Percentiles rank a stretch among this genome's conserved stretches.
phyloP scores from a whole-genome alignment of 2,888 invertebrate species.

The Galerucella nymphaeae region DNA sequence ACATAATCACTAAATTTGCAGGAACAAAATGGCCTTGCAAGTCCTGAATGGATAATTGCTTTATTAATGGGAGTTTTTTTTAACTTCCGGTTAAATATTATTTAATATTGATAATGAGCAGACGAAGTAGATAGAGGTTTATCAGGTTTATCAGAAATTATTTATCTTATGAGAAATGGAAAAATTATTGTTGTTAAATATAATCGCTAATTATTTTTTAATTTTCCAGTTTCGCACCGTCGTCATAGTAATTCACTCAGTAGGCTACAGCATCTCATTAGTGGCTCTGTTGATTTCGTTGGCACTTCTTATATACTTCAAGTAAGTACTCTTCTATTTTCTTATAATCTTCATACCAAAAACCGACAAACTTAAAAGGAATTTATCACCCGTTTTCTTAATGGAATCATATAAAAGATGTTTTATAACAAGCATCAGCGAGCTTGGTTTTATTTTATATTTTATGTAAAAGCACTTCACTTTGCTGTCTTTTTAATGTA shows the following conservation, averaged over 20 bases:
- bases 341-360: neutral
- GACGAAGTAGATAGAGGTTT: no score
- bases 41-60: no score
- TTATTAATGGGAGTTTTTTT: no score
- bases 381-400: neutral
- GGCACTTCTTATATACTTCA: slow-evolving; percentile 85
- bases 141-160: no score
- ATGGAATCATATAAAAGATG: neutral
- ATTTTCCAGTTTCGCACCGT: slow-evolving; percentile 75
- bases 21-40: neutral
- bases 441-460: no score
- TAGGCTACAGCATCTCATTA: slow-evolving; percentile 88
- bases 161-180: no score
- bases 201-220: slow-evolving; percentile 9
- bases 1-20: neutral
- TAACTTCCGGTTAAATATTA: no score
- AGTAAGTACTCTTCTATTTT: slow-evolving; percentile 71
- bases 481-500: no score
- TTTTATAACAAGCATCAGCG: no score
- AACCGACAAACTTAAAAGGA: neutral
- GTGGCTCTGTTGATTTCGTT: slow-evolving; percentile 86
- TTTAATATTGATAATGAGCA: no score
- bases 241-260: slow-evolving; percentile 83
- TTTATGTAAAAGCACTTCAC: no score
- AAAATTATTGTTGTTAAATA: no score